phyloP scores from a whole-genome alignment of 1,140 invertebrate species.

The Polypedilum pembai region DNA sequence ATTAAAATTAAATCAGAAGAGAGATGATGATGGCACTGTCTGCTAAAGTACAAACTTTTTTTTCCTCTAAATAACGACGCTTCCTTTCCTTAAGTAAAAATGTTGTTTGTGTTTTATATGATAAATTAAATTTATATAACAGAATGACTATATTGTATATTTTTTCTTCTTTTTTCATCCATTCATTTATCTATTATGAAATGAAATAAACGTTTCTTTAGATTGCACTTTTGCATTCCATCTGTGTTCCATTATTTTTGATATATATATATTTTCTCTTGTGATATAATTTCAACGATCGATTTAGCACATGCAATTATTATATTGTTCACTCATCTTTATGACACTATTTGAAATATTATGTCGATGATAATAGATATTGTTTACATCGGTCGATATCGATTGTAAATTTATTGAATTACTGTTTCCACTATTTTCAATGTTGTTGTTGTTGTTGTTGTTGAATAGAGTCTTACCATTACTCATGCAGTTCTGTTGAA shows the following conservation, averaged over 20 bases:
- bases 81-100: too few relatives aligned
- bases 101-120: too few relatives aligned
- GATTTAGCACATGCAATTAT: conserved; percentile 26
- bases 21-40: too few relatives aligned
- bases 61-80: too few relatives aligned
- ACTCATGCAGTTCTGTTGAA: conserved; percentile 21
- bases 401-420: conserved; percentile 13
- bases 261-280: not conserved
- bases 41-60: too few relatives aligned
- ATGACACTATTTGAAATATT: conserved; percentile 14
- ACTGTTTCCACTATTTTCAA: conserved; percentile 28
- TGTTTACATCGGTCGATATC: conserved; percentile 16
- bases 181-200: too few relatives aligned
- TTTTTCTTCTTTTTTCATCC: not conserved
- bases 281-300: not conserved
- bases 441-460: conserved; percentile 34
- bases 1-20: too few relatives aligned
- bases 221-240: not conserved
- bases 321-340: conserved; percentile 27
- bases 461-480: conserved; percentile 32
- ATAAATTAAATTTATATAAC: too few relatives aligned
- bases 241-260: not conserved
- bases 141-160: not conserved
- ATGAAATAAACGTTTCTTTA: too few relatives aligned
- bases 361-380: conserved; percentile 27